Percentiles rank a stretch among this genome's conserved stretches.
These are phyloP conservation scores for Loxodonta africana DNA, from an alignment of 2,113 vertebrate species.

Conservation along the genomic window DNA sequence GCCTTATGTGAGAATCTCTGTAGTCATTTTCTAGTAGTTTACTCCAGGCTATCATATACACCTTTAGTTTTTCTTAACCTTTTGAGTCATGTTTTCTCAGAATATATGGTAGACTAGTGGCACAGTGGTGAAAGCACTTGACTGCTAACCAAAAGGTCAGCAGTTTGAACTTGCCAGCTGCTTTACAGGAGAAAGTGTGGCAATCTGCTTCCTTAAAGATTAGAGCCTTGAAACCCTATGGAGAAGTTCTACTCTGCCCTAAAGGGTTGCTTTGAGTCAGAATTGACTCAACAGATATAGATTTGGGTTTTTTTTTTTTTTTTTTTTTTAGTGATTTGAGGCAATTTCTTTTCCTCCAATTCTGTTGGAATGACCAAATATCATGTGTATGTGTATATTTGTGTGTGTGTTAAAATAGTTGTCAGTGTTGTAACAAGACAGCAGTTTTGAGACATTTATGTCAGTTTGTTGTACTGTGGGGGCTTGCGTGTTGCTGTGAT, in stretches of 20 bases:
- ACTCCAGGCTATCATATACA: not conserved
- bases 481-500: too few relatives aligned
- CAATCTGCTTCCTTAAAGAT: not conserved
- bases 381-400: not conserved
- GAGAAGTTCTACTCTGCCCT: not conserved
- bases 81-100: not conserved
- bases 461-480: too few relatives aligned
- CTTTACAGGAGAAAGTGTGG: not conserved
- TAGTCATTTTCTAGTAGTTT: constrained; percentile 23
- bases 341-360: not conserved
- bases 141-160: not conserved
- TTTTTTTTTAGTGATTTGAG: not conserved
- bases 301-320: not conserved
- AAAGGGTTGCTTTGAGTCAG: not conserved
- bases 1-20: not conserved
- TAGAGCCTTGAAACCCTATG: not conserved
- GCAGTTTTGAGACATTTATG: not conserved
- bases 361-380: not conserved
- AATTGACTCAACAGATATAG: not conserved
- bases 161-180: not conserved
- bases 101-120: not conserved
- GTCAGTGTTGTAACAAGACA: not conserved
- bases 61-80: not conserved
- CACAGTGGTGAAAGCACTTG: not conserved
- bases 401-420: not conserved